phyloP scores from a whole-genome alignment of 2,113 vertebrate genomes.

The Pseudopodoces humilis region DNA sequence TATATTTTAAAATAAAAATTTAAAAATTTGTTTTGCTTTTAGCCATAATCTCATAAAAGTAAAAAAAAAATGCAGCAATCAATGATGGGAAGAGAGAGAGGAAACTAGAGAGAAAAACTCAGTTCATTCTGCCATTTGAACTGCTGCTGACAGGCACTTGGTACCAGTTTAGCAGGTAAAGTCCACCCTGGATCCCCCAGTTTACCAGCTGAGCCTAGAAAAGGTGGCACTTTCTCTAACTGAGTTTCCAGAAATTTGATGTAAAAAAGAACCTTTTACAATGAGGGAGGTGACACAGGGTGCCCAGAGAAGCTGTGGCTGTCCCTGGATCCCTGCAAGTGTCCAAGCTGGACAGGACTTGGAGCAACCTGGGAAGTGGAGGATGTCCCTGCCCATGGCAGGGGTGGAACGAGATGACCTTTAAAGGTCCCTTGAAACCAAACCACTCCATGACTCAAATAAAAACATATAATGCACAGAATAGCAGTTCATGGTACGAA shows the following conservation, averaged over 20 bases:
- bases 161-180: not conserved
- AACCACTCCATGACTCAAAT: not conserved
- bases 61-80: not conserved
- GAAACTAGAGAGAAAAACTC: not conserved
- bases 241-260: not conserved
- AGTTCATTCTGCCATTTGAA: not conserved
- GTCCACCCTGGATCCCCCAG: not conserved
- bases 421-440: not conserved
- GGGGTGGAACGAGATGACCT: not conserved
- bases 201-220: not conserved
- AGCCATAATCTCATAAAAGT: not conserved
- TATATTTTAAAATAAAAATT: not conserved
- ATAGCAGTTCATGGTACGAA: not conserved
- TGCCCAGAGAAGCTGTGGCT: not conserved
- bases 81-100: not conserved
- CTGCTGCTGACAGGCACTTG: not conserved
- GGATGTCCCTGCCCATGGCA: not conserved
- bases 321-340: not conserved
- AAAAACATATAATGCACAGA: not conserved
- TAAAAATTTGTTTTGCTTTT: not conserved
- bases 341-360: fast-evolving
- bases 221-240: not conserved
- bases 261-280: not conserved
- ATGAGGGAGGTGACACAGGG: not conserved
- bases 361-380: not conserved